Conservation (phyloP, 2,797 vertebrate genomes). For the Gymnoscopelus braueri region DNA sequence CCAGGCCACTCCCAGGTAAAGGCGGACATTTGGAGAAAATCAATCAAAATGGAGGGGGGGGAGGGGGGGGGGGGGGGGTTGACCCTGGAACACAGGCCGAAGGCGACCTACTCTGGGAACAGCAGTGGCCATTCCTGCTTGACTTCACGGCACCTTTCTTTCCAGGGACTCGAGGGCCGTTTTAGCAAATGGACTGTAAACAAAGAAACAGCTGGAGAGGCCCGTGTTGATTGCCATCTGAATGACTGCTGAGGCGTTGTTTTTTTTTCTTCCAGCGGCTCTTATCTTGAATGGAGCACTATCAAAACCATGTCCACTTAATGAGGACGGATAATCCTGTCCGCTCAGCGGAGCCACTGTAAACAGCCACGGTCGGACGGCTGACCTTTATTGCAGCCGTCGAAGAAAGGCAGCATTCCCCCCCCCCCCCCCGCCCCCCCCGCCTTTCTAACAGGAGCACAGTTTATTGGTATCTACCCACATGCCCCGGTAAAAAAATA, state of each 20-base stretch:
- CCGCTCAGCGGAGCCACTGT: constrained; percentile 20
- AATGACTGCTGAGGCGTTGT: constrained; percentile 65
- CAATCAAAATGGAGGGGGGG: constrained; percentile 30
- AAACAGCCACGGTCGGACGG: constrained; percentile 12
- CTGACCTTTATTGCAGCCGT: constrained; percentile 48
- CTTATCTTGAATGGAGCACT: constrained; percentile 63
- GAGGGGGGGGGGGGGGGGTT: neutral
- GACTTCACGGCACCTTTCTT: constrained; percentile 32
- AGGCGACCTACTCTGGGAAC: constrained; percentile 19
- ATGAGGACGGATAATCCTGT: constrained; percentile 60
- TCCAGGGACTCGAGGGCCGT: constrained; percentile 45
- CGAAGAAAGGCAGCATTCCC: constrained; percentile 1
- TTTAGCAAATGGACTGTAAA: constrained; percentile 60
- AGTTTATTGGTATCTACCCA: neutral
- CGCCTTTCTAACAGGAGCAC: neutral
- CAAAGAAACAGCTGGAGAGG: constrained; percentile 62
- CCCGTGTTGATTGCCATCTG: constrained; percentile 67
- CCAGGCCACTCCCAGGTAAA: constrained; percentile 43
- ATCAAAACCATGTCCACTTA: constrained; percentile 64
- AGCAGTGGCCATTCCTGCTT: constrained; percentile 15
- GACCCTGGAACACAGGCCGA: neutral
- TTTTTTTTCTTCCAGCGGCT: constrained; percentile 52
- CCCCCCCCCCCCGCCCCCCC: no score
- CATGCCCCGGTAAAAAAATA: neutral
- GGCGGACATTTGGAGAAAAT: constrained; percentile 41